Conservation (phyloP, 2,888 invertebrate genomes). For the Lycophotia porphyrea region DNA sequence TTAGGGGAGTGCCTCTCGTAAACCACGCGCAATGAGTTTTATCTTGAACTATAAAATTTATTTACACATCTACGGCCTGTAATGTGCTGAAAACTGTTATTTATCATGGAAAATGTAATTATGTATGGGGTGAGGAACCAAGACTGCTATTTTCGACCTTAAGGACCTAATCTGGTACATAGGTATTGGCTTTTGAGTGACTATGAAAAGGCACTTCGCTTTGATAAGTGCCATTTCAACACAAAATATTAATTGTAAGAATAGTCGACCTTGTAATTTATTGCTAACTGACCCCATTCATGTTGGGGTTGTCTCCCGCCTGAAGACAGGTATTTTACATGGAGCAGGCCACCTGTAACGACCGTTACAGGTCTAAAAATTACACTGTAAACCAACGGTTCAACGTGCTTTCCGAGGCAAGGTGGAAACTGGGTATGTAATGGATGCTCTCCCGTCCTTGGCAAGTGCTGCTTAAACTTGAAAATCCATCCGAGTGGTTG, state of each 20-base stretch:
- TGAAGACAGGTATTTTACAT: background rate
- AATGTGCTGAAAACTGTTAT: conserved; percentile 74
- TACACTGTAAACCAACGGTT: background rate
- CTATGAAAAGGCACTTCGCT: background rate
- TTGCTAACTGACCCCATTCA: background rate
- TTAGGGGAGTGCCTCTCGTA: conserved; percentile 88
- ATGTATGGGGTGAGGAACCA: conserved; percentile 1
- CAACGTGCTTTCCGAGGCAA: background rate
- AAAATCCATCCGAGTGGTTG: background rate
- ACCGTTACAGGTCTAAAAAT: background rate
- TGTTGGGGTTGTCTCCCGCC: background rate
- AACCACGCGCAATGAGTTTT: conserved; percentile 86
- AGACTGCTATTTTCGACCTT: background rate
- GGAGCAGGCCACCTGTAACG: too few species aligned
- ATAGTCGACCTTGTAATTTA: background rate
- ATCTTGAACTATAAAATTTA: conserved; percentile 88
- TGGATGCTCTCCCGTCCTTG: background rate
- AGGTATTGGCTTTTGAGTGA: background rate
- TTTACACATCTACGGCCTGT: conserved; percentile 81
- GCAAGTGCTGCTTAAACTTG: background rate
- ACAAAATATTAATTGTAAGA: background rate
- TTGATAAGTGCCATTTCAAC: background rate
- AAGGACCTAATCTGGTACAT: too few species aligned
- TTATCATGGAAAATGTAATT: conserved; percentile 43
- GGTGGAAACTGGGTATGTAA: background rate